Base-by-base conservation (phyloP, 2,888 invertebrate genomes). In the Acronicta aceris region DNA sequence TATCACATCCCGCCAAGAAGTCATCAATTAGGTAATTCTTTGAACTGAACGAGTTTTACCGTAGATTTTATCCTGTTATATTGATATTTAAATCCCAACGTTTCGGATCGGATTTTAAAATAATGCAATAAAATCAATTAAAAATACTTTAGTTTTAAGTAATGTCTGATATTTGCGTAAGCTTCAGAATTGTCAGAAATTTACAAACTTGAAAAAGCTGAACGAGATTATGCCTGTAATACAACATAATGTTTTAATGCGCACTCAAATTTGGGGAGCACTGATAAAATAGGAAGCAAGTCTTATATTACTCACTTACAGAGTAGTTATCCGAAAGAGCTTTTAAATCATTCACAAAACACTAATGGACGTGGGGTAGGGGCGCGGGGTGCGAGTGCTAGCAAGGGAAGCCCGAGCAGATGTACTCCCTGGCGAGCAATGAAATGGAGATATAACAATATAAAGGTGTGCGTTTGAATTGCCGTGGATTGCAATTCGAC, bases 321-420 rank as follows among this genome's bases (percentile, higher is more conserved):
- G 91, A 93, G 94, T 94, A 94, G 94, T 94, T 94, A 94, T 94
- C 93, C 93, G 94, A 94, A 94, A 94, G 94, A 94, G 94, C 94
- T 94, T 94, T 94, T 94, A 94, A 94, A 94, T 94, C 94, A 94
- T 94, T 94, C 94, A 94, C 94, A 94, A 94, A 94, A 94, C 94
- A 94, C 94, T 94, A 94, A 94, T 94, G 94, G 94, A 94, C 93
- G 93, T 89, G 90, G 93, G 89, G 92, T 81, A 81, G 83, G 83
- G 86, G 85, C 63, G 85, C 76, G 82, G 80, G 86, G 79, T 55
- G 71, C 59, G 62, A 46, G 62, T 58, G 57, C 49, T 71, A 76
- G 60, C 49, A 71, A 76, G 70, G 81, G 82, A 82, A 83, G 79
- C 79, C 79, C 81, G 79, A 84, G 89, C 89, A 90, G 92, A 89